phyloP scores from a whole-genome alignment of 2,113 vertebrate species.

The Pelmatolapia mariae region DNA sequence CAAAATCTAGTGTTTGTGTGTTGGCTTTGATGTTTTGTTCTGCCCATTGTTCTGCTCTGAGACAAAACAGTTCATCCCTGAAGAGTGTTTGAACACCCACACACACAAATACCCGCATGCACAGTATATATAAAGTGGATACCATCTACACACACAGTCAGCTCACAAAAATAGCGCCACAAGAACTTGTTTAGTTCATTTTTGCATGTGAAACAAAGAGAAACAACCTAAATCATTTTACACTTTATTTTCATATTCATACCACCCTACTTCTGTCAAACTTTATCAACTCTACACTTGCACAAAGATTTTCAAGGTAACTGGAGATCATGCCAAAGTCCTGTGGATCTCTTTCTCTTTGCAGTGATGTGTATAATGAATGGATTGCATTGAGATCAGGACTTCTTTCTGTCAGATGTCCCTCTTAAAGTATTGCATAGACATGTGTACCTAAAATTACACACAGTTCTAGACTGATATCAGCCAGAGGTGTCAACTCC shows the following conservation, averaged over 20 bases:
- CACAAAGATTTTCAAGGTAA: neutral
- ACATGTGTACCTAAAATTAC: neutral
- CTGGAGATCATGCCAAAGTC: neutral
- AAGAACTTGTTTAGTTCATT: neutral
- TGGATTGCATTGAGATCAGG: neutral
- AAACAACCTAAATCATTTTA: neutral
- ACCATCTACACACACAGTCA: neutral
- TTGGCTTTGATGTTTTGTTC: slow-evolving; percentile 35
- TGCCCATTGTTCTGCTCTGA: slow-evolving; percentile 13
- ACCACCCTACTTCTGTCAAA: neutral
- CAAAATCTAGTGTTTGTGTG: neutral
- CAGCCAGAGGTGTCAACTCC: neutral
- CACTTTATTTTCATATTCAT: neutral
- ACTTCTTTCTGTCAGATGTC: neutral
- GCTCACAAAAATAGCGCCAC: neutral
- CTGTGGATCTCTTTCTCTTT: neutral
- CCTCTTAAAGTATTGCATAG: neutral
- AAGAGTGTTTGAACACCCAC: slow-evolving; percentile 31
- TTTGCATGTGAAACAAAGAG: neutral
- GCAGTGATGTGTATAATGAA: neutral
- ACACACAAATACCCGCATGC: neutral
- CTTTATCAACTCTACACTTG: neutral
- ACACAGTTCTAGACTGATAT: neutral
- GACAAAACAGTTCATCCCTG: slow-evolving; percentile 21
- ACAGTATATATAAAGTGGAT: neutral